A percentile compares a stretch with the other conserved stretches of the same genome.
phyloP scores from a whole-genome alignment of 2,888 invertebrate species.

The Boloria selene region DNA sequence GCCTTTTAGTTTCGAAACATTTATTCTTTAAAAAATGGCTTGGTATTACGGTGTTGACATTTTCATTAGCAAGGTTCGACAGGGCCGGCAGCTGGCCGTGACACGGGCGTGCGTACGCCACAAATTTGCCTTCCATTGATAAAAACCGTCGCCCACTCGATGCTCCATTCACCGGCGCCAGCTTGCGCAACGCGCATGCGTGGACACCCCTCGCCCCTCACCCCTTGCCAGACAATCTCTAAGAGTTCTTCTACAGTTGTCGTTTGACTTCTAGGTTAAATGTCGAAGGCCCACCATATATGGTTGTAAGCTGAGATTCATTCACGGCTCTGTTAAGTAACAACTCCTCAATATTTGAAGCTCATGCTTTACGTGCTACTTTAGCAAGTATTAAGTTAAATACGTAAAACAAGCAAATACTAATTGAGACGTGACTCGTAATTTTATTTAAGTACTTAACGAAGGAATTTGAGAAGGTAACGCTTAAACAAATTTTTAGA shows the following conservation, averaged over 20 bases:
- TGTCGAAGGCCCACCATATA: slow-evolving; percentile 38
- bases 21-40: slow-evolving; percentile 27
- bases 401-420: slow-evolving; percentile 24
- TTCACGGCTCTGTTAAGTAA: slow-evolving; percentile 41
- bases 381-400: slow-evolving; percentile 36
- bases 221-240: slow-evolving; percentile 58
- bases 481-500: neutral
- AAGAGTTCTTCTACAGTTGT: slow-evolving; percentile 56
- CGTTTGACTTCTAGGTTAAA: slow-evolving; percentile 42
- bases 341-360: slow-evolving; percentile 30
- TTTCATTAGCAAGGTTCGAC: slow-evolving; percentile 66
- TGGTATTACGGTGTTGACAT: slow-evolving; percentile 58
- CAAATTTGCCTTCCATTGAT: slow-evolving; percentile 80
- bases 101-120: slow-evolving; percentile 75
- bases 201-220: slow-evolving; percentile 49
- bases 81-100: slow-evolving; percentile 62
- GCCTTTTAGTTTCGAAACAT: slow-evolving; percentile 31
- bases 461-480: neutral
- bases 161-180: slow-evolving; percentile 77
- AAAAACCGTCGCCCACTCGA: slow-evolving; percentile 75
- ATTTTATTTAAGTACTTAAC: neutral
- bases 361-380: slow-evolving; percentile 15
- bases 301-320: slow-evolving; percentile 38
- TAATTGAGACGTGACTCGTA: neutral
- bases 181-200: slow-evolving; percentile 72